phyloP scores from a whole-genome alignment of 2,797 vertebrate genomes.

The Ataeniobius toweri region DNA sequence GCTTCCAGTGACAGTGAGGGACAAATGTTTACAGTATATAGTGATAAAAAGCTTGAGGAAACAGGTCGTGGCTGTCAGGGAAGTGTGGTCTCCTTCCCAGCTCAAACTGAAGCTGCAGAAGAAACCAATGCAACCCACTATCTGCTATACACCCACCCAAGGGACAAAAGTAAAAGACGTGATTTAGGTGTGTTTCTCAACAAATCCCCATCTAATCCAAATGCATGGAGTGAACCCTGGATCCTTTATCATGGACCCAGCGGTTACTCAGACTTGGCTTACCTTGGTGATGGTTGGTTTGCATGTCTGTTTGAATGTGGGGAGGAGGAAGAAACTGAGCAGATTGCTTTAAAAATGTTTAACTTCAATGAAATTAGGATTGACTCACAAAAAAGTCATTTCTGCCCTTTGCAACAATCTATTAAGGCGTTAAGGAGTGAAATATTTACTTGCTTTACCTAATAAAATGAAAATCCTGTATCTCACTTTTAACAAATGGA shows the following conservation, averaged over 20 bases:
- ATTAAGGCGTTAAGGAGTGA: background rate
- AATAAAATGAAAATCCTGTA: background rate
- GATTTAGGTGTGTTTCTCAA: conserved; percentile 32
- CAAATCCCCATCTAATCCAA: conserved; percentile 22
- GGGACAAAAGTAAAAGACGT: background rate
- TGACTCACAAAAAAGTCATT: background rate
- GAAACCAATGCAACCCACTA: conserved; percentile 10
- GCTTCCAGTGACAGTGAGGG: background rate
- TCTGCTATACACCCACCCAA: conserved; percentile 76
- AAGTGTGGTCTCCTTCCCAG: conserved; percentile 37
- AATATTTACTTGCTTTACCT: background rate
- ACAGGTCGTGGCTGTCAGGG: conserved; percentile 18
- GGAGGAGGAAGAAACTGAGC: background rate
- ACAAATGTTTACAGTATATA: background rate
- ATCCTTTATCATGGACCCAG: conserved; percentile 68
- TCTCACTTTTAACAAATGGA: background rate
- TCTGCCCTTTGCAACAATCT: background rate
- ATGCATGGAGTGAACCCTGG: conserved; percentile 64
- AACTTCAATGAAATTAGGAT: background rate
- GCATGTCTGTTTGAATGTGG: conserved; percentile 13
- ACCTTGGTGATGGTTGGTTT: background rate
- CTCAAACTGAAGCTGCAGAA: background rate
- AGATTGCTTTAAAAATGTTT: background rate
- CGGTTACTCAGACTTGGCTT: conserved; percentile 82
- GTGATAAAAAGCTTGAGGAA: conserved; percentile 1